phyloP scores from a whole-genome alignment of 2,888 invertebrate genomes.

The Apamea sordens region DNA sequence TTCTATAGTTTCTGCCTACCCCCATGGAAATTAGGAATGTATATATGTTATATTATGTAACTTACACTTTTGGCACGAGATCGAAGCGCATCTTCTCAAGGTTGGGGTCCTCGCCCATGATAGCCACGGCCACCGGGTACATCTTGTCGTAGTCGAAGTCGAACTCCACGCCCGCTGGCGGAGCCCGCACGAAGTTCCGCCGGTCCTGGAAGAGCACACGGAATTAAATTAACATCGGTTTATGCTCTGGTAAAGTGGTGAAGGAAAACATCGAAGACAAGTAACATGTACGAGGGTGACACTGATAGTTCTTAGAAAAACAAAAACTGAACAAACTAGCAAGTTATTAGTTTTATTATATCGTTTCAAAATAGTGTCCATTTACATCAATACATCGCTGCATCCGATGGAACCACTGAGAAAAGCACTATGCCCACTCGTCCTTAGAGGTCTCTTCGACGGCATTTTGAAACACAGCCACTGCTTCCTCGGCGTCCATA shows the following conservation, averaged over 20 bases:
- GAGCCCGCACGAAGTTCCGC: slow-evolving; percentile 99
- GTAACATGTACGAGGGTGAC: too few species aligned
- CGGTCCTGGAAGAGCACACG: slow-evolving; percentile 92
- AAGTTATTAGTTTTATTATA: too few species aligned
- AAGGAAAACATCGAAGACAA: not conserved
- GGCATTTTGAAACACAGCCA: too few species aligned
- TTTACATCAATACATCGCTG: too few species aligned
- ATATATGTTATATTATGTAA: not conserved
- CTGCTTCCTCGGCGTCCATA: too few species aligned
- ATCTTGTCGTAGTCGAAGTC: slow-evolving; percentile 98
- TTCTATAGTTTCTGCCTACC: not conserved
- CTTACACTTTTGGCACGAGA: slow-evolving; percentile 99
- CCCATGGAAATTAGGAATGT: not conserved
- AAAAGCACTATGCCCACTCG: too few species aligned
- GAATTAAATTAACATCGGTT: not conserved
- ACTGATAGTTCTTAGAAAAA: too few species aligned
- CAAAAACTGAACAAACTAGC: too few species aligned
- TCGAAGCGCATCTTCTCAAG: slow-evolving; percentile 99
- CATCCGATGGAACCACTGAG: too few species aligned
- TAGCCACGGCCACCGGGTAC: slow-evolving; percentile 98
- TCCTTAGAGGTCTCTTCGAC: too few species aligned
- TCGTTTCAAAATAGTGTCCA: too few species aligned
- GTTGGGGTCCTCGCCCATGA: slow-evolving; percentile 98
- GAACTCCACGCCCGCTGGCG: slow-evolving; percentile 98
- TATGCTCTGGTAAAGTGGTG: not conserved